Base-by-base conservation (phyloP, 1,140 invertebrate genomes). In the Glossosoma conforme region DNA sequence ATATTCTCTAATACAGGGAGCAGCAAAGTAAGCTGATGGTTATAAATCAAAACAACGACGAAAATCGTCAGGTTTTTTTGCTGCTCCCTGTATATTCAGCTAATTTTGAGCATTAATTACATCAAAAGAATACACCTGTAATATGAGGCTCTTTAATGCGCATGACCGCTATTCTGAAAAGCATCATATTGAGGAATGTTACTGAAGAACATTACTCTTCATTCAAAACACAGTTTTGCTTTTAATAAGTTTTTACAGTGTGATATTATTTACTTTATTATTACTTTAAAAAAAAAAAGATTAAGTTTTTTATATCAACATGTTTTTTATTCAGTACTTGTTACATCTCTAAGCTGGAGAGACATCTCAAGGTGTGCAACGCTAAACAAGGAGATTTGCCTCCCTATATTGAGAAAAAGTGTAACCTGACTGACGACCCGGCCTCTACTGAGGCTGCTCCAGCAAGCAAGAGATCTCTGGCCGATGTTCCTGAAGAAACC, bases 361-460 rank as follows among this genome's bases (percentile, higher is more conserved):
- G 84, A 59, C 89, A 91, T 67, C 65, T 91, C 33, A 79, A 79
- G 60, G 85, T 88, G 46, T 91, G 89, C 62, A 91, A 90, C 72
- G 83, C 82, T 1, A 70, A 77, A 44, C 65, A 74, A 28, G 67
- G 68, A 30, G 69, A 73, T 22, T 59, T 57, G 15, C 69, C 72
- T 30, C 65, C 78, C 9, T 88, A 84, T 58, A 81, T 88, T 18
- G 59, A 75, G 1, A 76, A 78, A 49, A 77, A 79, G 53, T 70
- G 84, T 0, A 89, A 89, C 69, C 61, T 61, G 4, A 58, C 74
- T 10, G 69, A 70, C 4, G 59, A 67, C 2, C 55, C 54, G 19
- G 21, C 33, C 30, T 25, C 54, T 2, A 18, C 21, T 19, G 17
- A 50, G 20, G 37, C 49, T 11, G 38, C 58, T 3, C 57, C 56